Conservation (phyloP, 2,797 vertebrate genomes). For the Acrossocheilus wenchowensis region DNA sequence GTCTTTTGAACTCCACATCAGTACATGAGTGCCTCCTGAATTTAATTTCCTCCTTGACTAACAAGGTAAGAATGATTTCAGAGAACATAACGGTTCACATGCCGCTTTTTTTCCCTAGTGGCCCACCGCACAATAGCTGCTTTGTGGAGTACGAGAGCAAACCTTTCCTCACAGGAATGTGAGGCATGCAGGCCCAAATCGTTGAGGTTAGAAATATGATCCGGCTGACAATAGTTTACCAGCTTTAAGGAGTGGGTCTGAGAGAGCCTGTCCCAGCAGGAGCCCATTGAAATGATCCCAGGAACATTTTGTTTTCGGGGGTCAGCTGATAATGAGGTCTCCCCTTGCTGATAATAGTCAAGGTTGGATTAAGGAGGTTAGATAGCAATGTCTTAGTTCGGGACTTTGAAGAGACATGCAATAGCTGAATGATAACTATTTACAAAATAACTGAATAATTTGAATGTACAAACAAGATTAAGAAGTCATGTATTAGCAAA, state of each 20-base stretch:
- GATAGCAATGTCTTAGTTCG: slow-evolving; percentile 8
- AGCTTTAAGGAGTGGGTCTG: slow-evolving; percentile 30
- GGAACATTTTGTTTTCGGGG: slow-evolving; percentile 39
- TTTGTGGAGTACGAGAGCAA: slow-evolving; percentile 75
- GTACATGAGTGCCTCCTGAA: slow-evolving; percentile 33
- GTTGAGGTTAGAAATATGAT: slow-evolving; percentile 74
- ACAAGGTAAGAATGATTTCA: slow-evolving; percentile 66
- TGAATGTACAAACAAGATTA: not conserved
- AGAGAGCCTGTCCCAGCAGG: slow-evolving; percentile 24
- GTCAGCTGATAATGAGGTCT: slow-evolving; percentile 39
- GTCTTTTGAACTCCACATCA: not conserved
- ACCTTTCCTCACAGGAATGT: slow-evolving; percentile 79
- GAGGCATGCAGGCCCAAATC: slow-evolving; percentile 77
- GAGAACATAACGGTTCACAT: slow-evolving; percentile 60
- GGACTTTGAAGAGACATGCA: not conserved
- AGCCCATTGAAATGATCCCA: slow-evolving; percentile 8
- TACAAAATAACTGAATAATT: not conserved
- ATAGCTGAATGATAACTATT: not conserved
- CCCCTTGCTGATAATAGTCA: slow-evolving; percentile 26
- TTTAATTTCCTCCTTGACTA: slow-evolving; percentile 64
- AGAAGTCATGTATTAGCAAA: not conserved
- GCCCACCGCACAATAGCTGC: slow-evolving; percentile 69
- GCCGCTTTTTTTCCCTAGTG: not conserved
- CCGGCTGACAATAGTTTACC: slow-evolving; percentile 67
- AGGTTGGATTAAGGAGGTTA: slow-evolving; percentile 26